Evolutionary conservation across 2,888 invertebrate species (phyloP).

Genomic region (Prionchulus punctatus): DNA sequence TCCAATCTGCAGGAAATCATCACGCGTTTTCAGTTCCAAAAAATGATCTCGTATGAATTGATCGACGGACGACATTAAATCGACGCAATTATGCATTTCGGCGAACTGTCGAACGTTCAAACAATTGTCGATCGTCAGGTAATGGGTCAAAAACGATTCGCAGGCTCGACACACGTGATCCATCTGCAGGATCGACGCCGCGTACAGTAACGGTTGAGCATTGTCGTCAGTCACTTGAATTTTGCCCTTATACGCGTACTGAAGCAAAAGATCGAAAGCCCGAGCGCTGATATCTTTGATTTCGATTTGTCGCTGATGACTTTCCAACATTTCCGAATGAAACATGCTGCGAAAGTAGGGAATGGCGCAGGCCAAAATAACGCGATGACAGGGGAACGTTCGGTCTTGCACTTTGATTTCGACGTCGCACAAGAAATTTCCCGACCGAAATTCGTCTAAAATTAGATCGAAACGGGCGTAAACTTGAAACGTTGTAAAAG

Average conservation of each 20-base stretch:
- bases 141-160: constrained; percentile 37
- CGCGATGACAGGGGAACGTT: constrained; percentile 30
- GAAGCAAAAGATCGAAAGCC: constrained; percentile 28
- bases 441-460: background rate
- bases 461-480: no score
- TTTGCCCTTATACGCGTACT: constrained; percentile 38
- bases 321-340: constrained; percentile 35
- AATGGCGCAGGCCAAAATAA: constrained; percentile 36
- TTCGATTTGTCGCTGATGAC: constrained; percentile 15
- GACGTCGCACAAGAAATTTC: constrained; percentile 2
- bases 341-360: constrained; percentile 40
- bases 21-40: constrained; percentile 11
- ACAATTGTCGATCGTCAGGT: constrained; percentile 37
- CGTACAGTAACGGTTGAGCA: constrained; percentile 38
- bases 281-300: constrained; percentile 31
- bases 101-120: constrained; percentile 37
- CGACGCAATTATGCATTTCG: constrained; percentile 32
- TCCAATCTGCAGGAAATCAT: constrained; percentile 19
- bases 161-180: constrained; percentile 37
- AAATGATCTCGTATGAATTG: constrained; percentile 21
- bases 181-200: constrained; percentile 38
- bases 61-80: constrained; percentile 18
- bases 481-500: no score
- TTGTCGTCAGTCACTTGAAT: constrained; percentile 34
- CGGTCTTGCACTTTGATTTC: constrained; percentile 10